phyloP scores from a whole-genome alignment of 2,797 vertebrate genomes.

The Antennarius maculatus region DNA sequence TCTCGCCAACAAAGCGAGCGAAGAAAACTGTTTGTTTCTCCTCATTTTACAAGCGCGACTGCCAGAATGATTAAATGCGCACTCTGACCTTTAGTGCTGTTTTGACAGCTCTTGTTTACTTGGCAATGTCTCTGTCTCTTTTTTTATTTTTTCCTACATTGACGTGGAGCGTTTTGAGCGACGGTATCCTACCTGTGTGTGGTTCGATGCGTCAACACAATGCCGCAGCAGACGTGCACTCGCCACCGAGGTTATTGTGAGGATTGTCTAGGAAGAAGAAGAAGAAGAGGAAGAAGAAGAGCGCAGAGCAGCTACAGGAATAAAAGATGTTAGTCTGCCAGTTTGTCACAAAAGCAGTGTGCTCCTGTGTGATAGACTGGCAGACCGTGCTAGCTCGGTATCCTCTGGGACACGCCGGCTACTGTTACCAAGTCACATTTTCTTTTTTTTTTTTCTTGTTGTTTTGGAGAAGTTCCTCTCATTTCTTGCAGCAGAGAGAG shows the following conservation, averaged over 20 bases:
- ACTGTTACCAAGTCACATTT: slow-evolving; percentile 53
- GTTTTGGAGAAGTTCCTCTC: slow-evolving; percentile 56
- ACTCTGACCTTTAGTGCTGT: slow-evolving; percentile 57
- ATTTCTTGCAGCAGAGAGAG: slow-evolving; percentile 53
- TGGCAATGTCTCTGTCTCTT: background rate
- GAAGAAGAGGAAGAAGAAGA: slow-evolving; percentile 34
- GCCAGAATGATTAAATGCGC: slow-evolving; percentile 61
- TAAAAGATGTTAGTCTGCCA: slow-evolving; percentile 77
- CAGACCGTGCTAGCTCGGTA: slow-evolving; percentile 68
- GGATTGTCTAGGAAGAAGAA: slow-evolving; percentile 64
- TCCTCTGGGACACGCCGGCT: slow-evolving; percentile 67
- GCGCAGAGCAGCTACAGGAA: slow-evolving; percentile 66
- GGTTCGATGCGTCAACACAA: slow-evolving; percentile 53
- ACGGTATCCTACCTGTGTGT: slow-evolving; percentile 56
- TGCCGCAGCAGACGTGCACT: slow-evolving; percentile 61
- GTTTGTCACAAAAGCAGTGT: slow-evolving; percentile 78
- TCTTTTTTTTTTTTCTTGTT: slow-evolving; percentile 12
- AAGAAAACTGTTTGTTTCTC: slow-evolving; percentile 19
- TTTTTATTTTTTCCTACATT: slow-evolving; percentile 52
- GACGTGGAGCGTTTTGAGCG: slow-evolving; percentile 42
- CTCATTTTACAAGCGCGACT: background rate
- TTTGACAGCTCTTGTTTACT: slow-evolving; percentile 40
- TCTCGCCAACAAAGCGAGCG: slow-evolving; percentile 21
- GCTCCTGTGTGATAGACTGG: slow-evolving; percentile 76
- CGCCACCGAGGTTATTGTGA: slow-evolving; percentile 62